Conservation (phyloP, 2,888 invertebrate genomes). For the Dione vanillae region DNA sequence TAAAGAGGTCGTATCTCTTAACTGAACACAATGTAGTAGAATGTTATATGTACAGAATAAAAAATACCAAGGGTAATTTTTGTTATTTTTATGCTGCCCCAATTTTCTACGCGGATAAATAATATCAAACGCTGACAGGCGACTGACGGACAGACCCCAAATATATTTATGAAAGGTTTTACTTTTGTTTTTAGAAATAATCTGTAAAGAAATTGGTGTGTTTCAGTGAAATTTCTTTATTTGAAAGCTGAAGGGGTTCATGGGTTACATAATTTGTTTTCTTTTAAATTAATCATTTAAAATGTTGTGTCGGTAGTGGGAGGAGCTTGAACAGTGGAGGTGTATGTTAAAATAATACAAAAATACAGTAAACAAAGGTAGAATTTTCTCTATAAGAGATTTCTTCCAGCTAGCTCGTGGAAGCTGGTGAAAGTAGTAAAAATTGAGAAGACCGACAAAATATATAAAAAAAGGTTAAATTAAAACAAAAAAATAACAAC, state of each 20-base stretch:
- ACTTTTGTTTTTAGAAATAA: constrained; percentile 41
- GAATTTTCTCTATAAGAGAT: too few species aligned
- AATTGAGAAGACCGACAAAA: too few species aligned
- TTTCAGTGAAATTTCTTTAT: constrained; percentile 15
- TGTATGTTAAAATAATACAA: too few species aligned
- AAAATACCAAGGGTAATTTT: constrained; percentile 38
- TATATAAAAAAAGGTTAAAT: too few species aligned
- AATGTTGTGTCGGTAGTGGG: too few species aligned
- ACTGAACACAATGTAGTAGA: not conserved
- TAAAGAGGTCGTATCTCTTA: not conserved
- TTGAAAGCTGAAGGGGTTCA: not conserved
- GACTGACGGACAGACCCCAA: constrained; percentile 46
- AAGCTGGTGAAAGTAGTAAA: too few species aligned
- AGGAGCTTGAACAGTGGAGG: too few species aligned
- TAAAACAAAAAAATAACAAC: too few species aligned
- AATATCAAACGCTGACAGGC: constrained; percentile 46
- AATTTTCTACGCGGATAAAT: constrained; percentile 47
- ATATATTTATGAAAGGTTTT: constrained; percentile 45
- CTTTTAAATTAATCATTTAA: too few species aligned
- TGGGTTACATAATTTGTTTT: not conserved
- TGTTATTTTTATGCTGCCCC: constrained; percentile 40
- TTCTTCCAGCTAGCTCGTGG: too few species aligned
- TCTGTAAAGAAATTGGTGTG: constrained; percentile 30
- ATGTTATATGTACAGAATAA: not conserved
- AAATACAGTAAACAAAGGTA: too few species aligned